A percentile compares a stretch with the other conserved stretches of the same genome.
Conservation (phyloP, 1,140 invertebrate species). For the Drosophila repleta region DNA sequence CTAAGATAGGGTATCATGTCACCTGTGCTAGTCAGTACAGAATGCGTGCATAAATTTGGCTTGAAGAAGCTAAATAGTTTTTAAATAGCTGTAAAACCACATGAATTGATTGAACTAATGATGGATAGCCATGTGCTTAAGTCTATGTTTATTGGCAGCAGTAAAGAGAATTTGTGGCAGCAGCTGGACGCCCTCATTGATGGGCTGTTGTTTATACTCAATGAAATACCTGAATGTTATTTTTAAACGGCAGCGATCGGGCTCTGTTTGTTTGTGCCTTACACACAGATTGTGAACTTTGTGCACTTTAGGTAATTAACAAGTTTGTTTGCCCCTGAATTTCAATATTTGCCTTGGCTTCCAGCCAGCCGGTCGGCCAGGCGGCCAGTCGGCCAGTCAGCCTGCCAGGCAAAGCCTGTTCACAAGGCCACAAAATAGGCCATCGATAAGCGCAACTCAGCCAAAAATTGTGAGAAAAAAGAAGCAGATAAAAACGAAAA, state of each 20-base stretch:
- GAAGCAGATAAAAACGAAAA: constrained; percentile 25
- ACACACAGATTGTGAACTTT: constrained; percentile 17
- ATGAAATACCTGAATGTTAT: constrained; percentile 12
- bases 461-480: constrained; percentile 3
- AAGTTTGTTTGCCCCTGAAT: constrained; percentile 50
- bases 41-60: not conserved
- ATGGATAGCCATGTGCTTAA: not conserved
- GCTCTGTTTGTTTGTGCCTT: constrained; percentile 15
- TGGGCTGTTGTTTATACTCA: constrained; percentile 16
- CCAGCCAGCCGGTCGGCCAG: not conserved
- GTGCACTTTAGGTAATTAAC: constrained; percentile 42
- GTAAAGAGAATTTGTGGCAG: constrained; percentile 2
- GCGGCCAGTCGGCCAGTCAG: no score
- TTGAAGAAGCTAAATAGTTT: not conserved
- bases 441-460: constrained; percentile 29
- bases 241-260: constrained; percentile 3
- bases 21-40: no score
- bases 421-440: constrained; percentile 38
- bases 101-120: not conserved
- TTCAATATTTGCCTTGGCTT: constrained; percentile 6
- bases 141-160: constrained; percentile 3
- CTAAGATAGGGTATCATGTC: no score
- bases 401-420: constrained; percentile 5
- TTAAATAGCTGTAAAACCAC: constrained; percentile 5
- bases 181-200: constrained; percentile 5